Conservation (phyloP, 1,140 invertebrate species). For the Hycleus phaleratus region DNA sequence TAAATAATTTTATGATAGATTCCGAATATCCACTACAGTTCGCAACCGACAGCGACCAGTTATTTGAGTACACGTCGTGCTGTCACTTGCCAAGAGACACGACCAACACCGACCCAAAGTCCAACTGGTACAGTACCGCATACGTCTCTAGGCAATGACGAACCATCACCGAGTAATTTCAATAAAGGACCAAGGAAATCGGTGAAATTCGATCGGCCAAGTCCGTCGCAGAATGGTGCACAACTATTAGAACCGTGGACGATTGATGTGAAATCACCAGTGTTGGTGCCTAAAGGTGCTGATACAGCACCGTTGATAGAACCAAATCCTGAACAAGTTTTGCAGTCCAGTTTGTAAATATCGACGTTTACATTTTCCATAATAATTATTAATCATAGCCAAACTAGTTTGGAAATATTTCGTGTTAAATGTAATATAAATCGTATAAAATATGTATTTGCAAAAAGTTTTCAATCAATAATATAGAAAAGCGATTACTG, state of each 20-base stretch:
- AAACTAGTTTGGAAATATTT: too few relatives aligned
- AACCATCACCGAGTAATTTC: constrained; percentile 25
- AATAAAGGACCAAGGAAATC: constrained; percentile 35
- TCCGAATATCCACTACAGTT: constrained; percentile 38
- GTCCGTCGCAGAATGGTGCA: constrained; percentile 25
- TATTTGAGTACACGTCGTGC: constrained; percentile 34
- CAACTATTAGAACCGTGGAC: constrained; percentile 35
- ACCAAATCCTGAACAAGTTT: constrained; percentile 14
- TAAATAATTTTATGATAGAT: constrained; percentile 27
- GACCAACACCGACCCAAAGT: constrained; percentile 37
- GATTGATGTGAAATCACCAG: constrained; percentile 27
- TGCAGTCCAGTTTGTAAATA: constrained; percentile 20
- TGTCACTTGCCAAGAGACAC: constrained; percentile 33
- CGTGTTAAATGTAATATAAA: too few relatives aligned
- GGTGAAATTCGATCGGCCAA: constrained; percentile 37
- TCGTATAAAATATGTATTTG: too few relatives aligned
- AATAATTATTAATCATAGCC: too few relatives aligned
- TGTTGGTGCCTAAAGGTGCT: constrained; percentile 19
- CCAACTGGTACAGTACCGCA: constrained; percentile 32
- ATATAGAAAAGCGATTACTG: too few relatives aligned
- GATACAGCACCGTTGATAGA: constrained; percentile 36
- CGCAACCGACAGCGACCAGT: constrained; percentile 38
- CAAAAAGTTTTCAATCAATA: too few relatives aligned
- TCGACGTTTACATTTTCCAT: not conserved
- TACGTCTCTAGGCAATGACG: constrained; percentile 26